Evolutionary conservation across 23 tunicate species (phyloP), one percentile per base, ranked within the genome.

Genomic region (Halocynthia roretzi): DNA sequence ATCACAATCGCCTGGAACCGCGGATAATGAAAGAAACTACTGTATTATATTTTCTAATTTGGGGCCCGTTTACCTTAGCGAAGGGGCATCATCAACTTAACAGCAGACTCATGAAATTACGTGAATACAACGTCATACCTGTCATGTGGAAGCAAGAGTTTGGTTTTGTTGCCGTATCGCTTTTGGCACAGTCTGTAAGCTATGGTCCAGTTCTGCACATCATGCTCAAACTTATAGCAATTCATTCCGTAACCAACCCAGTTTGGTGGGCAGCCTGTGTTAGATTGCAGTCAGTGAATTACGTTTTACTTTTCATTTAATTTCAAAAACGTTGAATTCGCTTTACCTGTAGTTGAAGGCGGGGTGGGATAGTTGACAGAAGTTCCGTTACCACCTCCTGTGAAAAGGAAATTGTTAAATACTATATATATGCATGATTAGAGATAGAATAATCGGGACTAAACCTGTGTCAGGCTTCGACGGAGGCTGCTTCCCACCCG

Each of bases 201-300:
- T 40, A 56, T 51, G 22, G 85, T 80, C 96, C 96, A 89, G 72
- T 80, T 83, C 15, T 61, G 44, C 14, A 75, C 62, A 7, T 75
- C 88, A 58, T 89, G 96, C 8, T 83, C 88, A 53, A 89, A 74
- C n/a, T 67, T 61, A 62, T 83, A 89, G 50, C 96, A 89, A 69
- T 23, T 20, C 23, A 56, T 60, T 6, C 88, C 85, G 61, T 54
- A 89, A 10, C 84, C 96, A 48, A 75, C 12, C 96, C 96, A 89
- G 52, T 81, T 81, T 18, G 56, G 53, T 5, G 71, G 73, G 51
- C 96, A 89, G 70, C 96, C 96, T 89, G 86, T 12, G 2, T 21
- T 67, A 14, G 11, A 67, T 11, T 67, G 12, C 71, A 67, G 64
- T 18, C 18, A 60, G 17, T 60, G 64, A 60, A 15, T 67, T 50